These are phyloP conservation scores for Euura lappo DNA, from an alignment of 1,140 invertebrate genomes.

Conservation along the genomic window DNA sequence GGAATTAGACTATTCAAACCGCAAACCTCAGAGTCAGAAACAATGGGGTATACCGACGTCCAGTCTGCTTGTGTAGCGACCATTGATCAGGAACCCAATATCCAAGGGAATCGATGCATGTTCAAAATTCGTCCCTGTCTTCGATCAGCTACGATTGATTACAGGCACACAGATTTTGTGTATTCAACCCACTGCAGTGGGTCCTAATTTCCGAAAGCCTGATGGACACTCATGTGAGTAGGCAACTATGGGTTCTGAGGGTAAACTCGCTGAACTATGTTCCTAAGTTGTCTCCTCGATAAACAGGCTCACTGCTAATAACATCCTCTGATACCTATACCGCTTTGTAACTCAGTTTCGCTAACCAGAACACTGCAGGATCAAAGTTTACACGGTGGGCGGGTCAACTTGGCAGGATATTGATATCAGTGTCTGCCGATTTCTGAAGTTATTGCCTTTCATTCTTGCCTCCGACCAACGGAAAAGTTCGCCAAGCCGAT, in stretches of 20 bases:
- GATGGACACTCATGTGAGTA: neutral
- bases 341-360: neutral
- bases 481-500: no score
- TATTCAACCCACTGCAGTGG: no score
- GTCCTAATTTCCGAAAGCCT: neutral
- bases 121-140: no score
- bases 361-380: neutral
- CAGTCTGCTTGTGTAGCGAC: no score
- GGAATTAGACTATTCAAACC: neutral
- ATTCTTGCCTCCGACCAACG: no score
- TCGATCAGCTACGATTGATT: no score
- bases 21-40: neutral
- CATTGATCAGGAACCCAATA: no score
- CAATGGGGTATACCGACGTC: neutral
- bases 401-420: neutral
- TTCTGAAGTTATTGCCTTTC: neutral
- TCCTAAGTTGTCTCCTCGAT: neutral
- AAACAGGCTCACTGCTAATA: neutral
- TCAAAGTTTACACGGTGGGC: neutral
- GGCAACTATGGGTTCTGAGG: neutral
- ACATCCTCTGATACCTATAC: conserved; percentile 1
- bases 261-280: neutral
- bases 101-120: no score
- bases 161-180: no score
- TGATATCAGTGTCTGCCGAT: neutral